Base-by-base conservation (phyloP, 2,888 invertebrate genomes). In the Euspilapteryx auroguttella region DNA sequence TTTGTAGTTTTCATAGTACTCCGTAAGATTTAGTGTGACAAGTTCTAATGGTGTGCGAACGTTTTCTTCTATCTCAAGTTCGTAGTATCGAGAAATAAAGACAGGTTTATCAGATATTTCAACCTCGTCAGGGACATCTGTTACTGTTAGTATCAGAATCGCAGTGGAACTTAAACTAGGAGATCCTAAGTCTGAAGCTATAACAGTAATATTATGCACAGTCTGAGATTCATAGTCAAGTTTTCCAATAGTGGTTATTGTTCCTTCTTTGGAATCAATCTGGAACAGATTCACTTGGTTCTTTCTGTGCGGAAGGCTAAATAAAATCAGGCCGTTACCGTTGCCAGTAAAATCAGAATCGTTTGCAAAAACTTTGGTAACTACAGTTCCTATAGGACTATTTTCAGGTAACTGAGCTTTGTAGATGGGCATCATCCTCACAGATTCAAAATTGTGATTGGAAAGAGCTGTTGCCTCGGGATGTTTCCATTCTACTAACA, bases 181-280 rank as follows among this genome's bases (percentile, higher is more conserved):
- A 21, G 85, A 87, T 0, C 93, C 93, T 29, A 92, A 75, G 62
- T 94, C 93, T 1, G 90, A 89, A 0, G 91, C 92, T 2, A 90
- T 79, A 1, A 93, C 81, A 0, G 89, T 87, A 1, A 93, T 73
- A 47, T 91, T 90, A 45, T 91, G 82, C 2, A 75, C 53, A 14
- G 71, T 71, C 42, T 82, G 79, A 14, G 58, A 73, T 59, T 89
- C 89, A 47, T 83, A 89, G 45, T 89, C 86, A 24, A 89, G 59
- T 45, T 80, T 81, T 1, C 83, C 81, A 2, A 85, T 81, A 0
- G 89, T 90, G 5, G 87, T 86, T 0, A 94, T 80, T 1, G 86
- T 78, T 7, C 93, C 93, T 45, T 92, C 90, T 44, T 91, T 87
- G 0, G 89, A 90, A 51, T 94, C 92, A 28, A 94, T 87, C 12